Evolutionary conservation across 2,797 vertebrate genomes (phyloP), one percentile per base, ranked within the genome.

Genomic region (Leptatherina wallacei): DNA sequence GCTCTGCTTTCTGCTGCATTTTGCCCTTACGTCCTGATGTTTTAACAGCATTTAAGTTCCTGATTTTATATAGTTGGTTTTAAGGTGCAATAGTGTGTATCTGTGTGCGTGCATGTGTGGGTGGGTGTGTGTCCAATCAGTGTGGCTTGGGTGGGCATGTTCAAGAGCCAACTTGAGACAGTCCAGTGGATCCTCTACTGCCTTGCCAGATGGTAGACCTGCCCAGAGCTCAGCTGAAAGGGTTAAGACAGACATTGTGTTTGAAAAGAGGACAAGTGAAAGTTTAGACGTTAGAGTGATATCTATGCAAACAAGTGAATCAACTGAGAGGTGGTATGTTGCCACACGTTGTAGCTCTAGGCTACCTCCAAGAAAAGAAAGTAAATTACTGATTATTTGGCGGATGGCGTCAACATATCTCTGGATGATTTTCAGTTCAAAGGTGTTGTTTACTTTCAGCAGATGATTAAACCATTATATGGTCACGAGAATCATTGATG

Each of bases 141-240:
- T 71, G 67, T 83, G 52, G 63, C 62, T 71, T 78, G 52, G 77
- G 55, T 74, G 68, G 70, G 57, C 61, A 62, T 65, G 75, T 59
- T 40, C 38, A 70, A 68, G 72, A 33, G 58, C 75, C 85, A 89
- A 83, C 85, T 88, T 87, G 85, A 86, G 69, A 69, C 69, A 63
- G 84, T 69, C 80, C 80, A 77, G 74, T 72, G 66, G 77, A 67
- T 75, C 79, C 54, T 70, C 78, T 83, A 65, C 73, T 79, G 67
- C 75, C 72, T 56, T 11, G 76, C 85, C 85, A 90, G 87, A 82
- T 83, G 88, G 86, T 89, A 78, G 85, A 86, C 82, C 83, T 81
- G 79, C 72, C 82, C 70, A 1, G 6, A 66, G 54, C 74, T 61
- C 6, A 36, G 6, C 61, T 69, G 40, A 75, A 85, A 72, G 77